Evolutionary conservation across 2,888 invertebrate species (phyloP).

Genomic region (Eutolmus rufibarbis): DNA sequence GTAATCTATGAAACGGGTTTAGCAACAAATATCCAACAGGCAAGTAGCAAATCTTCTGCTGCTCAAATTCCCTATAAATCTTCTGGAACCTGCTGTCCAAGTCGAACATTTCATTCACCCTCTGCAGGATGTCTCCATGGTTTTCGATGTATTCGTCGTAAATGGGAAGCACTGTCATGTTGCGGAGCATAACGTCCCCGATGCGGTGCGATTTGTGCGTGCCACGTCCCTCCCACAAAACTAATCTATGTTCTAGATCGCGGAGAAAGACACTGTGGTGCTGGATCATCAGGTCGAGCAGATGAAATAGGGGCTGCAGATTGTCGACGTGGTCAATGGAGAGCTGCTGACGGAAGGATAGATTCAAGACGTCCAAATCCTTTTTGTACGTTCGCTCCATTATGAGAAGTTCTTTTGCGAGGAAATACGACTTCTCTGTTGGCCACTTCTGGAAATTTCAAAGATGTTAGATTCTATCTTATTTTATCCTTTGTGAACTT

Average conservation of each 20-base stretch:
- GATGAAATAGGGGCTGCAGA: slow-evolving; percentile 66
- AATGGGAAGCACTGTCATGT: slow-evolving; percentile 70
- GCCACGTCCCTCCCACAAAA: slow-evolving; percentile 75
- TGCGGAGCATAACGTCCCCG: slow-evolving; percentile 77
- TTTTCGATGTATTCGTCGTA: slow-evolving; percentile 77
- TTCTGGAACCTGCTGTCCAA: slow-evolving; percentile 74
- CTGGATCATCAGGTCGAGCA: slow-evolving; percentile 83
- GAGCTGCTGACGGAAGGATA: slow-evolving; percentile 78
- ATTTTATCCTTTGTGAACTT: neutral
- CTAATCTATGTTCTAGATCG: slow-evolving; percentile 77
- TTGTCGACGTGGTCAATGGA: slow-evolving; percentile 67
- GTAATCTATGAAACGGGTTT: slow-evolving; percentile 82
- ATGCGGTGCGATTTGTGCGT: slow-evolving; percentile 69
- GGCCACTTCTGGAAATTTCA: slow-evolving; percentile 66
- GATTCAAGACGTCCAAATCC: slow-evolving; percentile 89
- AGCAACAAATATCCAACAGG: slow-evolving; percentile 83
- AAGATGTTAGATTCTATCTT: neutral
- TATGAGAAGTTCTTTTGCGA: slow-evolving; percentile 92
- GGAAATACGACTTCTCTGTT: slow-evolving; percentile 78
- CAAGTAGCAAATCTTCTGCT: slow-evolving; percentile 84
- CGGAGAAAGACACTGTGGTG: slow-evolving; percentile 82
- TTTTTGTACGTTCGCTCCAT: slow-evolving; percentile 95
- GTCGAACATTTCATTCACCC: slow-evolving; percentile 79
- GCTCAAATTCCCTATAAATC: slow-evolving; percentile 79
- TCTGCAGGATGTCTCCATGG: slow-evolving; percentile 78